Conservation (phyloP, 2,888 invertebrate species). For the Dryobota labecula region DNA sequence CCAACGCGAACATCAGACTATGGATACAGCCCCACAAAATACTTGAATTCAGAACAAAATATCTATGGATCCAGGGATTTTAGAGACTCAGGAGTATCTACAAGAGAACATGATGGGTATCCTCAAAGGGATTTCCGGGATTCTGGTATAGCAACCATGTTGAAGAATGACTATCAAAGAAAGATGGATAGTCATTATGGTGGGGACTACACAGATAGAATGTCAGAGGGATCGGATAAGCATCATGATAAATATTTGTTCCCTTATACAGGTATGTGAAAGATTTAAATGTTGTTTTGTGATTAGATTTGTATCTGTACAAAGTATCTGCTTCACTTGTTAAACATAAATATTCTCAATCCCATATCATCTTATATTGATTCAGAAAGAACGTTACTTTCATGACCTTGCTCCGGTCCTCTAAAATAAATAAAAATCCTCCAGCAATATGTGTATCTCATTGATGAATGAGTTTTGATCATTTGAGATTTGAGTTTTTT, state of each 20-base stretch:
- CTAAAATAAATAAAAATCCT: not conserved
- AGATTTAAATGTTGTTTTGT: slow-evolving; percentile 14
- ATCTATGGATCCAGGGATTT: slow-evolving; percentile 86
- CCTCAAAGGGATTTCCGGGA: slow-evolving; percentile 86
- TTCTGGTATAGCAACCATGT: slow-evolving; percentile 87
- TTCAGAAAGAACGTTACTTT: not conserved
- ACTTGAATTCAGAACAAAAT: slow-evolving; percentile 81
- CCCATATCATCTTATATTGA: not conserved
- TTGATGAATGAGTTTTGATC: not conserved
- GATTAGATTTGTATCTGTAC: slow-evolving; percentile 30
- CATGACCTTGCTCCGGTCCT: no score
- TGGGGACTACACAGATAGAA: slow-evolving; percentile 91
- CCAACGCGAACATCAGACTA: slow-evolving; percentile 86
- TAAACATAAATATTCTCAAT: no score
- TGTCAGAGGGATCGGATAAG: slow-evolving; percentile 93
- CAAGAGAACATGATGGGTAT: slow-evolving; percentile 85
- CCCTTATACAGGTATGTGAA: slow-evolving; percentile 93
- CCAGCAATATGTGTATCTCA: not conserved
- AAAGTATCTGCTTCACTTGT: slow-evolving; percentile 5
- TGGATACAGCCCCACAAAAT: slow-evolving; percentile 88
- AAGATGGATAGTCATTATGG: slow-evolving; percentile 87
- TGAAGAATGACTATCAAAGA: slow-evolving; percentile 89
- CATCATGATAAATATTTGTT: slow-evolving; percentile 95
- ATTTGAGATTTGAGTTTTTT: no score
- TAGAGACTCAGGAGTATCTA: slow-evolving; percentile 80